A percentile compares a stretch with the other conserved stretches of the same genome.
Conservation (phyloP, 2,888 invertebrate species). For the Dysmachus trigonus region DNA sequence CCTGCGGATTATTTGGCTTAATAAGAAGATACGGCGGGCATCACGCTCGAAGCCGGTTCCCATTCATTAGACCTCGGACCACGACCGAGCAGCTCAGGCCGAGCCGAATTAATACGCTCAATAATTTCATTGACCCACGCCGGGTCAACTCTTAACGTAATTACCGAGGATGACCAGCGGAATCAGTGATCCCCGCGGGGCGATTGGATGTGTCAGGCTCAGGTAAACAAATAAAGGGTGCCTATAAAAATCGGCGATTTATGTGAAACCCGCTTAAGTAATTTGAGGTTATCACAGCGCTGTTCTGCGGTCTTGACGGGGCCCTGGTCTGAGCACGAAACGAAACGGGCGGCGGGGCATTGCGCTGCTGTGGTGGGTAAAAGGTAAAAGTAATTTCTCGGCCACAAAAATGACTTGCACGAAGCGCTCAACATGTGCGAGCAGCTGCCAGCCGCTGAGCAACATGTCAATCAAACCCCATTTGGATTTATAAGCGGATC, state of each 20-base stretch:
- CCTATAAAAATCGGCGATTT: background rate
- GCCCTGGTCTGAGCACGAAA: background rate
- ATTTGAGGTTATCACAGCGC: background rate
- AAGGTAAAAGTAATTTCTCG: background rate
- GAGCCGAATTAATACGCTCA: background rate
- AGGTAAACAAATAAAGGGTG: background rate
- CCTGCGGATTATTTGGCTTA: background rate
- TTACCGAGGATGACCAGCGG: background rate
- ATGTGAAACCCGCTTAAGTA: background rate
- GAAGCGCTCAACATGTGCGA: background rate
- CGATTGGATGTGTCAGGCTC: background rate
- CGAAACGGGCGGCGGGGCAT: no score
- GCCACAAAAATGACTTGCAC: background rate
- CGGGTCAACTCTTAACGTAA: background rate
- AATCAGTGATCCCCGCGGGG: background rate
- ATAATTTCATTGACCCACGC: background rate
- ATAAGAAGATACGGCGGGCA: background rate
- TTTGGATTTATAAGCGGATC: background rate
- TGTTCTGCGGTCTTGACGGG: background rate
- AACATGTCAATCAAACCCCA: background rate
- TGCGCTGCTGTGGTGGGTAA: background rate
- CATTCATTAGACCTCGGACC: background rate
- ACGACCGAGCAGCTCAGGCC: background rate
- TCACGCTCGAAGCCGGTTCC: background rate
- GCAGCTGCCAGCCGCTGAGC: background rate